Percentiles rank a stretch among this genome's conserved stretches.
These are phyloP conservation scores for Urophycis tenuis DNA, from an alignment of 2,797 vertebrate species.

Conservation along the genomic window DNA sequence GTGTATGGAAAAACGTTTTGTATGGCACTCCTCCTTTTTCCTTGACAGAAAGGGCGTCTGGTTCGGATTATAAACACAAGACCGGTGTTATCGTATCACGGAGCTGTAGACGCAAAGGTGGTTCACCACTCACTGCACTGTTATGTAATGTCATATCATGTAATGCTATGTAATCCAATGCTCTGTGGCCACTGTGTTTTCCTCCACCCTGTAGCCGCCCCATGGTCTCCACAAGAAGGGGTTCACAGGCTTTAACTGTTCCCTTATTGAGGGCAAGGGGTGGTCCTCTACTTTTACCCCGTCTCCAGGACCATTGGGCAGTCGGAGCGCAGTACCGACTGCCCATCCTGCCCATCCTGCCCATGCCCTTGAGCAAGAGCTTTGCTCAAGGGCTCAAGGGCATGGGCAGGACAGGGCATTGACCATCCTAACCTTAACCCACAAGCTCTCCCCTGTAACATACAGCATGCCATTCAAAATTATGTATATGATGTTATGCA, in stretches of 20 bases:
- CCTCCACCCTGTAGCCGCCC: slow-evolving; percentile 30
- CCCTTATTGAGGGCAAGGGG: too few species aligned
- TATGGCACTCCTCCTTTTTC: slow-evolving; percentile 61
- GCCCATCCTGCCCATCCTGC: too few species aligned
- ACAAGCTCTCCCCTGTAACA: too few species aligned
- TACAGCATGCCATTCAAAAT: background rate
- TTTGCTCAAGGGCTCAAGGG: too few species aligned
- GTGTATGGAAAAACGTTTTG: slow-evolving; percentile 71
- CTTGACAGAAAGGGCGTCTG: slow-evolving; percentile 58
- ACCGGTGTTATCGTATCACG: slow-evolving; percentile 63
- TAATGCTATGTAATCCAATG: background rate
- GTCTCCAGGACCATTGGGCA: background rate
- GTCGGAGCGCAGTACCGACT: too few species aligned
- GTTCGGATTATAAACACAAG: slow-evolving; percentile 58
- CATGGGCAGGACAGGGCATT: too few species aligned
- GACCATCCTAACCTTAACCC: too few species aligned
- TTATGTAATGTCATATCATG: background rate
- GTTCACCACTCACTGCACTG: background rate
- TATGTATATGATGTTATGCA: background rate
- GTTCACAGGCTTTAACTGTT: background rate
- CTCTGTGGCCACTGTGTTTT: background rate
- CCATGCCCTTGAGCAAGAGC: too few species aligned
- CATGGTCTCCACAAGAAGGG: background rate
- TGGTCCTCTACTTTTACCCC: background rate
- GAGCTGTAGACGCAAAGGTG: slow-evolving; percentile 31